These are phyloP conservation scores for Heteronetta atricapilla DNA, from an alignment of 2,113 vertebrate genomes.

Conservation along the genomic window DNA sequence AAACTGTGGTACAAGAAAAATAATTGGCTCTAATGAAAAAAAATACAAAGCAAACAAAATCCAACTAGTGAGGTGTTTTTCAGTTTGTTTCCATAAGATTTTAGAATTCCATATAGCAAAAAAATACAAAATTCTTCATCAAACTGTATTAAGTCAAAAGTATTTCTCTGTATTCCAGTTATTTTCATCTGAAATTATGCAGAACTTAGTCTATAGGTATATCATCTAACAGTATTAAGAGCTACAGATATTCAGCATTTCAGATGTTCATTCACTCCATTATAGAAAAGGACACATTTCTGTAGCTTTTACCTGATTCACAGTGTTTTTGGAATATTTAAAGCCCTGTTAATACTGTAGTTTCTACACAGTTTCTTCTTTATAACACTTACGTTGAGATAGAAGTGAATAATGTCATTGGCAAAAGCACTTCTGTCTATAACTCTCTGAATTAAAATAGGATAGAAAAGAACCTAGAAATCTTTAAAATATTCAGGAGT, in stretches of 20 bases:
- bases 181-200: neutral
- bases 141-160: neutral
- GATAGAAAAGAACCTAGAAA: neutral
- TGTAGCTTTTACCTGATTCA: neutral
- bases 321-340: neutral
- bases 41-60: slow-evolving; percentile 17
- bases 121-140: neutral
- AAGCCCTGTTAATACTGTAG: neutral
- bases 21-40: slow-evolving; percentile 16
- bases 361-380: neutral
- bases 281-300: neutral
- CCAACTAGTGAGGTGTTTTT: neutral
- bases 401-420: neutral
- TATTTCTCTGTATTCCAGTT: neutral
- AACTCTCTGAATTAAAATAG: neutral
- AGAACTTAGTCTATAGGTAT: neutral
- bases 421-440: neutral
- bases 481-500: neutral
- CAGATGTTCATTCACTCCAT: neutral
- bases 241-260: neutral
- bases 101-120: neutral
- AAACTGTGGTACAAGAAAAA: slow-evolving; percentile 34
- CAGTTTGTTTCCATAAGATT: neutral
- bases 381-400: neutral
- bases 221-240: neutral